These are phyloP conservation scores for Schizopygopsis pylzovi DNA, from an alignment of 2,797 vertebrate genomes.

Conservation along the genomic window DNA sequence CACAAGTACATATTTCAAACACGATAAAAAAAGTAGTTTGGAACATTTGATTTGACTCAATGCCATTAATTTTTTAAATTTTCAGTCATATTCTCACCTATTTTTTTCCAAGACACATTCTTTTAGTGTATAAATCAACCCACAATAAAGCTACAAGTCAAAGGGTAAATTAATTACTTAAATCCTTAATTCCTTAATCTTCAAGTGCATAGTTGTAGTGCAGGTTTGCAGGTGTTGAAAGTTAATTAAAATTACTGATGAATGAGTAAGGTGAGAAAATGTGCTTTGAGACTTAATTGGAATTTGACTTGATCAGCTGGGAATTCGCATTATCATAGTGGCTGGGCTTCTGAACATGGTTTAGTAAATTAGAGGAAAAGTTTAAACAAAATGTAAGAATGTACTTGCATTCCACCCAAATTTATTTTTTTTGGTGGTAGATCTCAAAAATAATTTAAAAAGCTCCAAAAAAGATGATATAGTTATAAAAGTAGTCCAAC, in stretches of 20 bases:
- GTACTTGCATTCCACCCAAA: not conserved
- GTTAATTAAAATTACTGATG: not conserved
- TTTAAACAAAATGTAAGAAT: not conserved
- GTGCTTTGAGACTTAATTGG: not conserved
- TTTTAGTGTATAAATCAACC: not conserved
- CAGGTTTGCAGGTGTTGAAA: not conserved
- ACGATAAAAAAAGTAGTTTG: not conserved
- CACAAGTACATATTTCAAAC: constrained; percentile 34
- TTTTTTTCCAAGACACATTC: not conserved
- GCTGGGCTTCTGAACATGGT: not conserved
- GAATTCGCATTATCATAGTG: not conserved
- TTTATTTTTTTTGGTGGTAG: not conserved
- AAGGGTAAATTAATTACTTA: not conserved
- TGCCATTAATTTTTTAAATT: not conserved
- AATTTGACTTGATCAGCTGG: not conserved
- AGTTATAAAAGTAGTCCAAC: not conserved
- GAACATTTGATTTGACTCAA: not conserved
- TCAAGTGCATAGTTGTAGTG: not conserved
- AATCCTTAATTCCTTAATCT: not conserved
- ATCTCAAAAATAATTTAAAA: not conserved
- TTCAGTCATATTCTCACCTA: not conserved
- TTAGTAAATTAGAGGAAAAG: not conserved
- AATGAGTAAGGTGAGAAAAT: constrained; percentile 21
- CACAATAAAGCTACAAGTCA: not conserved
- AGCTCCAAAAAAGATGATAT: not conserved